These are phyloP conservation scores for Diplazon laetatorius DNA, from an alignment of 2,888 invertebrate species.

Conservation along the genomic window DNA sequence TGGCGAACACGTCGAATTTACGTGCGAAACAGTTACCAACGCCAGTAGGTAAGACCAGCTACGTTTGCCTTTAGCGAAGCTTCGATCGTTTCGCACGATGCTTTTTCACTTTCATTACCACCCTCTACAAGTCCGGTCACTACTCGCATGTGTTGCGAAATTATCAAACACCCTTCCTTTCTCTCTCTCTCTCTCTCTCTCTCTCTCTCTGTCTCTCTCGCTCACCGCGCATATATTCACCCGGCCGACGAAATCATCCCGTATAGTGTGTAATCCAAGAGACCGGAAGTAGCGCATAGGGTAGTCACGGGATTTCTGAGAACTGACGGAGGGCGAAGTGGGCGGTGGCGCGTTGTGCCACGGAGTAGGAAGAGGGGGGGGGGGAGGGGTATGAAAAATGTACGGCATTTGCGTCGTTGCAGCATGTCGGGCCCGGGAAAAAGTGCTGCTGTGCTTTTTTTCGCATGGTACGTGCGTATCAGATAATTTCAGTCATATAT, in stretches of 20 bases:
- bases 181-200: too few species aligned
- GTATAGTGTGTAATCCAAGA: slow-evolving; percentile 39
- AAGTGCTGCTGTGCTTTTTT: slow-evolving; percentile 2
- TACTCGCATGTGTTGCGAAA: slow-evolving; percentile 44
- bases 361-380: slow-evolving; percentile 25
- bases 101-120: slow-evolving; percentile 30
- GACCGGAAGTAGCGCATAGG: slow-evolving; percentile 62
- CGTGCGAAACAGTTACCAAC: slow-evolving; percentile 64
- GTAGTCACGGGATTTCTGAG: slow-evolving; percentile 65
- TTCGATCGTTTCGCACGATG: slow-evolving; percentile 30
- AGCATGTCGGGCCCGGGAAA: not conserved
- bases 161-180: slow-evolving; percentile 22
- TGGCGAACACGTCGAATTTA: slow-evolving; percentile 67
- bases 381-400: slow-evolving; percentile 58
- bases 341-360: slow-evolving; percentile 15
- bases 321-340: slow-evolving; percentile 52
- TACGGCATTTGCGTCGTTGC: slow-evolving; percentile 35
- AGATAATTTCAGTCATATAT: slow-evolving; percentile 18
- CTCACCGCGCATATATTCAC: slow-evolving; percentile 3
- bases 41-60: too few species aligned
- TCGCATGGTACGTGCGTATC: slow-evolving; percentile 18
- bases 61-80: too few species aligned
- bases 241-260: too few species aligned
- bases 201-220: too few species aligned
- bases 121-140: slow-evolving; percentile 12